Conservation (phyloP, 2,888 invertebrate genomes). For the Oscheius sp. region DNA sequence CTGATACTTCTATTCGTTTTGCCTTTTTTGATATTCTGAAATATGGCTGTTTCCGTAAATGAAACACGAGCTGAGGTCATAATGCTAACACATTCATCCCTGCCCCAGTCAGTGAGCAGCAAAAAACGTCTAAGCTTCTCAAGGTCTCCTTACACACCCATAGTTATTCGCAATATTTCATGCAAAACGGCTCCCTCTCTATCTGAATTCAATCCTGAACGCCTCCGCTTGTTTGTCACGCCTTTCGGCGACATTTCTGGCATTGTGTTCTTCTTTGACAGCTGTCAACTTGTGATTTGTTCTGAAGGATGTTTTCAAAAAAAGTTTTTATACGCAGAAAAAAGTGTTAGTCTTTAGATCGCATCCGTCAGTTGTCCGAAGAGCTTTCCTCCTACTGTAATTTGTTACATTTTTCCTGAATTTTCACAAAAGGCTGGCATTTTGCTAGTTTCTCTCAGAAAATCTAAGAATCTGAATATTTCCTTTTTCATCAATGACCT, state of each 20-base stretch:
- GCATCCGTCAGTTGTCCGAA: too few species aligned
- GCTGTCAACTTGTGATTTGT: background rate
- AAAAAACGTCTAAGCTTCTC: background rate
- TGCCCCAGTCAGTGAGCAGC: background rate
- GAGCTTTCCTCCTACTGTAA: too few species aligned
- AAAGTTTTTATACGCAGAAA: too few species aligned
- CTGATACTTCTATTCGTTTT: too few species aligned
- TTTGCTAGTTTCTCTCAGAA: too few species aligned
- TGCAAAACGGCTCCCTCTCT: background rate
- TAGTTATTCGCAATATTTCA: background rate
- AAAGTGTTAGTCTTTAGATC: too few species aligned
- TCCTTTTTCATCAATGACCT: too few species aligned
- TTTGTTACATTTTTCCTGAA: too few species aligned
- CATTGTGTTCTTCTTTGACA: slow-evolving; percentile 17
- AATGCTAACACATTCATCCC: background rate
- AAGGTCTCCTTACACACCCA: background rate
- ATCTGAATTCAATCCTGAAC: slow-evolving; percentile 11
- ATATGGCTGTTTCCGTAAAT: background rate
- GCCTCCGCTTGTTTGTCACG: slow-evolving; percentile 18
- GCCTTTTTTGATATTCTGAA: too few species aligned
- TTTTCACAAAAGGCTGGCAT: too few species aligned
- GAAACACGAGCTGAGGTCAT: background rate
- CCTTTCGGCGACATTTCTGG: slow-evolving; percentile 18
- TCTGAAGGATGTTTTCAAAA: too few species aligned
- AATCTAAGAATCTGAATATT: too few species aligned